Conservation (phyloP, 2,797 vertebrate species). For the Melanotaenia pygmaea region DNA sequence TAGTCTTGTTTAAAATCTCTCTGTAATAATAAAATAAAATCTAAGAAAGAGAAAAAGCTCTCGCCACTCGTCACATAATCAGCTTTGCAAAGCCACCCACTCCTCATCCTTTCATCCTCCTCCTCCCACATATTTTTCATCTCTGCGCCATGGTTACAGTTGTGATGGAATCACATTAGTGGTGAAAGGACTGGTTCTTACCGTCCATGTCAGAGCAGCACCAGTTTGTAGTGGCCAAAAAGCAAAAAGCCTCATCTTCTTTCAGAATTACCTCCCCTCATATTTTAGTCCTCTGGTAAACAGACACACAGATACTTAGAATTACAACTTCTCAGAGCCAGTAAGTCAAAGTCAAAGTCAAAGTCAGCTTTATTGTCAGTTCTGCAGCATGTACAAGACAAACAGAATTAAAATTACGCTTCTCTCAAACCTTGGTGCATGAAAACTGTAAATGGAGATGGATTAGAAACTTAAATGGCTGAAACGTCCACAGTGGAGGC, state of each 20-base stretch:
- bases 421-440: too few species aligned
- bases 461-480: slow-evolving; percentile 62
- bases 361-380: too few species aligned
- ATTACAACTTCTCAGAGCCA: slow-evolving; percentile 39
- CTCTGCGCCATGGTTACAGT: slow-evolving; percentile 56
- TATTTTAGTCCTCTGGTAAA: slow-evolving; percentile 12
- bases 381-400: too few species aligned
- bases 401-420: too few species aligned
- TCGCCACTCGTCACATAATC: slow-evolving; percentile 66
- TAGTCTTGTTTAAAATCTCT: slow-evolving; percentile 53
- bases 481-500: slow-evolving; percentile 51
- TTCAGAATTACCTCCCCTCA: slow-evolving; percentile 25
- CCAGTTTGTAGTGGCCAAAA: slow-evolving; percentile 3
- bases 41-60: slow-evolving; percentile 37
- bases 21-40: slow-evolving; percentile 26
- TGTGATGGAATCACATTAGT: slow-evolving; percentile 61
- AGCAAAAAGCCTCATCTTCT: slow-evolving; percentile 28
- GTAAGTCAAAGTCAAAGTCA: background rate
- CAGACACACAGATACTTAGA: slow-evolving; percentile 9
- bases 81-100: slow-evolving; percentile 62
- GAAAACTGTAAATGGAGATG: slow-evolving; percentile 50
- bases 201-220: slow-evolving; percentile 25
- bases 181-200: slow-evolving; percentile 52
- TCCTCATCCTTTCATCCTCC: slow-evolving; percentile 43
- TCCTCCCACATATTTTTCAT: slow-evolving; percentile 38